Evolutionary conservation across 2,113 vertebrate species (phyloP).

Genomic region (Fulmarus glacialis): DNA sequence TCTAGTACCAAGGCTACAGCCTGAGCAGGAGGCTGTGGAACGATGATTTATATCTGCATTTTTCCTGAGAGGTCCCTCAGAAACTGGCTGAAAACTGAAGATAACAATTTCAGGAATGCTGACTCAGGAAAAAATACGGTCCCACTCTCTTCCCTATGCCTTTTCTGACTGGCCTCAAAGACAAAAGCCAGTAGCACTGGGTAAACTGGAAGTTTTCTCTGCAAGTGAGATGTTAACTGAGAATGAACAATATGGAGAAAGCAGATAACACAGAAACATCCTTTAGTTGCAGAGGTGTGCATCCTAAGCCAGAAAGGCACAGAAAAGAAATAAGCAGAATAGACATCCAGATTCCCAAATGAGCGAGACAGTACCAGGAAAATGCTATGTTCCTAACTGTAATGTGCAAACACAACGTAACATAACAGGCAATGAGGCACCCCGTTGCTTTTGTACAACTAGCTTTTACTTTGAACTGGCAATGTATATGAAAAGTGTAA

Average conservation of each 20-base stretch:
- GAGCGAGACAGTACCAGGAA: neutral
- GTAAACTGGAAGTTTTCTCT: neutral
- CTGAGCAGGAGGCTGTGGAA: neutral
- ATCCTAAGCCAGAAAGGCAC: neutral
- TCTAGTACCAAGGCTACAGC: neutral
- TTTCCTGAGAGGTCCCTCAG: neutral
- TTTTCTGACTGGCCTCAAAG: neutral
- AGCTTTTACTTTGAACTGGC: neutral
- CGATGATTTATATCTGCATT: neutral
- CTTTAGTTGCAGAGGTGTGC: neutral
- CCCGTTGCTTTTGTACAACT: neutral
- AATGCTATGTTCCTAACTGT: neutral
- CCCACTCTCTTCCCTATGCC: neutral
- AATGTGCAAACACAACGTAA: fast-evolving
- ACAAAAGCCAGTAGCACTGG: neutral
- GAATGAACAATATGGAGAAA: neutral
- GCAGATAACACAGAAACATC: neutral
- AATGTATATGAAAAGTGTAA: fast-evolving
- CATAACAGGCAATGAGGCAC: fast-evolving
- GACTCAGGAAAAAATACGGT: neutral
- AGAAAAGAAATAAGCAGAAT: neutral
- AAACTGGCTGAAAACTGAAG: neutral
- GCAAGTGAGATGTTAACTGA: neutral
- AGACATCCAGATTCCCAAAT: neutral
- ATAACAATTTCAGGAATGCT: neutral